Base-by-base conservation (phyloP, 1,140 invertebrate genomes). In the Megalopta genalis region DNA sequence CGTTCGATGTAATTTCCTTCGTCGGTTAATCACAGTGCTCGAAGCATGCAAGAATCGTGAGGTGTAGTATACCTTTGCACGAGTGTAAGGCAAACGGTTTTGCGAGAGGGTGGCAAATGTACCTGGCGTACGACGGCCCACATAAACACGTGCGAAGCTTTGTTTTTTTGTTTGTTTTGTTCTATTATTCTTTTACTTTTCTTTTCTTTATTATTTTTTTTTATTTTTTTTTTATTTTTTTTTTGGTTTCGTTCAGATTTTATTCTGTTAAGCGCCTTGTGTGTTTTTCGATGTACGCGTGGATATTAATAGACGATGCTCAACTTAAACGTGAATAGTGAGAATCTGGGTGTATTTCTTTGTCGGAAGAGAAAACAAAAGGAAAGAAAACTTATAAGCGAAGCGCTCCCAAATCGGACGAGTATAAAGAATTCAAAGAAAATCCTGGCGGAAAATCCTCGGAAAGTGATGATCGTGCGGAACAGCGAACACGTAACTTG, bases 51-150 rank as follows among this genome's bases (percentile, higher is more conserved):
- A 79, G 77, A 74, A 79, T 73, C 77, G 77, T 79, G 77, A 79
- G 77, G 63, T 74, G 52, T 79, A 25, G 52, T 79, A 79, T 79
- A 79, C 77, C 77, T 79, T 79, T 73, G 69, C 77, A 74, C 63
- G 59, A 74, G 52, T 73, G 70, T 79, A 79, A 79, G 77, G 52
- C 70, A 73, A 76, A 76, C 77, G 75, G 71, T 66, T 77, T 77
- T 72, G 65, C 78, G 52, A 65, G 77, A 70, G 68, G 79, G 27
- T 86, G 86, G 83, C 84, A 86, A 90, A 89, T 90, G 89, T 90
- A 91, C 90, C 89, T 91, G 89, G 78, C 82, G 79, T 87, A 85
- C 71, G 89, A 87, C 68, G 87, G 83, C 86, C 81, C 87, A 88
- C 77, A 86, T 89, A 86, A 85, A 86, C 32, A 32, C 85, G 89